Percentiles rank a stretch among this genome's conserved stretches.
Conservation (phyloP, 2,113 vertebrate species). For the Cyanoramphus novaezelandiae region DNA sequence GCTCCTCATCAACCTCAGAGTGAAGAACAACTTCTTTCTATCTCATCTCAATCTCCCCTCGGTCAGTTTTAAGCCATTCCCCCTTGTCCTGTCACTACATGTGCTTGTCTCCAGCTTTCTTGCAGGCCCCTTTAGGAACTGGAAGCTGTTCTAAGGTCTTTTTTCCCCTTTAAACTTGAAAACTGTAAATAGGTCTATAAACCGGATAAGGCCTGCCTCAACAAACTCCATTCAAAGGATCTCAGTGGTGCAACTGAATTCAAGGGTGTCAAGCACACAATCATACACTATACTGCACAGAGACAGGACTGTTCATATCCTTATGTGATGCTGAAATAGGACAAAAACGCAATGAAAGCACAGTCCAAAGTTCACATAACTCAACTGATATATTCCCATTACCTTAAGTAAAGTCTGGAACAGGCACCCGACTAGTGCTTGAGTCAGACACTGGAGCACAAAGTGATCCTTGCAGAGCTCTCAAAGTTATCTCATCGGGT, state of each 20-base stretch:
- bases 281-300: background rate
- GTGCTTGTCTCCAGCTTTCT: background rate
- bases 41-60: background rate
- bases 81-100: background rate
- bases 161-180: background rate
- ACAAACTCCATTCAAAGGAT: background rate
- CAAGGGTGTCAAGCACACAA: background rate
- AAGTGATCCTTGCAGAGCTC: background rate
- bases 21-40: background rate
- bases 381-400: background rate
- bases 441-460: background rate
- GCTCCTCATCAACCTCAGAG: background rate
- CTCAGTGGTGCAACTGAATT: background rate
- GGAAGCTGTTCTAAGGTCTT: background rate
- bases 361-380: background rate
- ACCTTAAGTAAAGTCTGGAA: background rate
- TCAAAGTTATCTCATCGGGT: accelerated
- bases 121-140: background rate
- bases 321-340: background rate
- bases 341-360: background rate
- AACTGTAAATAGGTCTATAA: background rate
- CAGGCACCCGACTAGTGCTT: background rate
- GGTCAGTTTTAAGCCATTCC: background rate
- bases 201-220: background rate
- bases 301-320: background rate